Evolutionary conservation across 2,888 invertebrate species (phyloP).

Genomic region (Tachina lurida): DNA sequence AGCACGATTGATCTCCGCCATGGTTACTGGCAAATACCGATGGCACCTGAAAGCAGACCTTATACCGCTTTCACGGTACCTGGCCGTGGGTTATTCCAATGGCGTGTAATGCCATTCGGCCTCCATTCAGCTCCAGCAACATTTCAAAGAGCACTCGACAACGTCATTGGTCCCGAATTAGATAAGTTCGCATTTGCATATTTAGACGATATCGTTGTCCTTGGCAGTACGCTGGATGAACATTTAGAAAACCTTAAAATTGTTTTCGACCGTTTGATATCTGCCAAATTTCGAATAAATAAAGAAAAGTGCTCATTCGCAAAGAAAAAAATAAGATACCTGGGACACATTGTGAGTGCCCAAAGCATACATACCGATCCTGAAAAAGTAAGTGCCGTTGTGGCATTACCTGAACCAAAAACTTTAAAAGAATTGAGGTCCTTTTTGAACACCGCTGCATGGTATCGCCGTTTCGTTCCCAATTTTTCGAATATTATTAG

Average conservation of each 20-base stretch:
- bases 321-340: slow-evolving; percentile 34
- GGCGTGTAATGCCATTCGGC: slow-evolving; percentile 21
- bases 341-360: slow-evolving; percentile 54
- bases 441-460: slow-evolving; percentile 18
- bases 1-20: slow-evolving; percentile 8
- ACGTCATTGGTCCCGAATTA: no score
- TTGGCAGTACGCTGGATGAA: no score
- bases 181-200: no score
- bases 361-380: slow-evolving; percentile 44
- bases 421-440: slow-evolving; percentile 5
- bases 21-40: slow-evolving; percentile 11
- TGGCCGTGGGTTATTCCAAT: background rate
- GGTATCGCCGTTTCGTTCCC: slow-evolving; percentile 20
- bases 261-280: slow-evolving; percentile 24
- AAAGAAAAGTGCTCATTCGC: slow-evolving; percentile 44
- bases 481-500: slow-evolving; percentile 3
- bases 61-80: slow-evolving; percentile 28
- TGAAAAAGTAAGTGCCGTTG: slow-evolving; percentile 29
- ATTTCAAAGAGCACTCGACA: no score
- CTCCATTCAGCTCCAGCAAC: background rate
- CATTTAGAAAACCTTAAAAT: slow-evolving; percentile 24
- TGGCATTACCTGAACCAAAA: background rate
- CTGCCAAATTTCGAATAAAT: slow-evolving; percentile 14
- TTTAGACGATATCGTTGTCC: no score
- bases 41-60: background rate